Percentiles rank a stretch among this genome's conserved stretches.
phyloP scores from a whole-genome alignment of 2,113 vertebrate genomes.

The Hippocampus zosterae region DNA sequence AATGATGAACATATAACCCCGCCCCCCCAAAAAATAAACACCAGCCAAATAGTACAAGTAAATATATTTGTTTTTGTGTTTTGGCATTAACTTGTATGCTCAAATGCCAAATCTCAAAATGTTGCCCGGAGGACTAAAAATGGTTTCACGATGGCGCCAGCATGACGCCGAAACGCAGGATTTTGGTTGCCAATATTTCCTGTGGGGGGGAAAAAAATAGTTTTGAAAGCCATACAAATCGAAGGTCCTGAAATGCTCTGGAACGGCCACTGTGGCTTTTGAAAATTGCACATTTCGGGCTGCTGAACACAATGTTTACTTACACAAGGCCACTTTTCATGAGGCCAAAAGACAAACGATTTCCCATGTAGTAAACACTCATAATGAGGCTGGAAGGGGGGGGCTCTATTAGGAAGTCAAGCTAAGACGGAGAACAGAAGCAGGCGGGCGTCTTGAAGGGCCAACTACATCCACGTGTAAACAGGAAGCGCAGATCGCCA shows the following conservation, averaged over 20 bases:
- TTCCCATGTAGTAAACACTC: constrained; percentile 7
- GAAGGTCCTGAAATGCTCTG: not conserved
- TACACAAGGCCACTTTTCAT: constrained; percentile 1
- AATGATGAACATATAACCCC: not conserved
- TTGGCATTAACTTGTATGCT: too few relatives aligned
- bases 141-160: not conserved
- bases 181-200: not conserved
- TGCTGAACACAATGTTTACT: not conserved
- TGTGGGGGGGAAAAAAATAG: not conserved
- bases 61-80: not conserved
- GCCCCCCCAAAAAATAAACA: not conserved
- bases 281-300: not conserved
- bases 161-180: not conserved
- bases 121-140: not conserved
- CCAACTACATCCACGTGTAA: constrained; percentile 37
- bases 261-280: not conserved
- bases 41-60: not conserved
- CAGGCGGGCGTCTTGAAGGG: constrained; percentile 28
- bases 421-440: constrained; percentile 15
- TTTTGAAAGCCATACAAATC: not conserved
- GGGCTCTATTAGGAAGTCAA: not conserved
- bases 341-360: constrained; percentile 4
- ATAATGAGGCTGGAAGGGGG: not conserved
- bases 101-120: not conserved
- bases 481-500: constrained; percentile 57